Evolutionary conservation across 2,113 vertebrate genomes (phyloP).

Genomic region (Crotalus viridis): DNA sequence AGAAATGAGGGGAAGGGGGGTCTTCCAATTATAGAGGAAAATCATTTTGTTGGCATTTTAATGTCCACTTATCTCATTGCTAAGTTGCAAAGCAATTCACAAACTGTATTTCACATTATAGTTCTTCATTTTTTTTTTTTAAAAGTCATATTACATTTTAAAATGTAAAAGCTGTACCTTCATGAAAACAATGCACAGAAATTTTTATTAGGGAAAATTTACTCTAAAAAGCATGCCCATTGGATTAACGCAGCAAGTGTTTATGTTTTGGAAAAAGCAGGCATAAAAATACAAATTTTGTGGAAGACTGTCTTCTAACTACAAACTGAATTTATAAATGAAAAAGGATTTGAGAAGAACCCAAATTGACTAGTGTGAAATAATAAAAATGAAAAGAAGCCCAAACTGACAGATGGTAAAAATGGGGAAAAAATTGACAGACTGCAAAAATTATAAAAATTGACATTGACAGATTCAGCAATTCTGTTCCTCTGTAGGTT

Average conservation of each 20-base stretch:
- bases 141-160: neutral
- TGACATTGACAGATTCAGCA: neutral
- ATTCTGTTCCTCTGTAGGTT: neutral
- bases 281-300: neutral
- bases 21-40: neutral
- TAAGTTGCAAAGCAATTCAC: neutral
- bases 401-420: neutral
- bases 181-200: neutral
- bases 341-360: neutral
- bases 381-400: neutral
- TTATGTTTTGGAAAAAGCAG: neutral
- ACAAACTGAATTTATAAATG: neutral
- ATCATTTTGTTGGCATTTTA: neutral
- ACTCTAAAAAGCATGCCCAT: neutral
- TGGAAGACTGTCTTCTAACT: neutral
- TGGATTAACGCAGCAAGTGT: neutral
- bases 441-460: neutral
- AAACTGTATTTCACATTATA: neutral
- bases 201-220: neutral
- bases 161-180: neutral
- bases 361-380: neutral
- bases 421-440: neutral
- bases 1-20: neutral
- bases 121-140: neutral
- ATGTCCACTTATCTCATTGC: neutral